Evolutionary conservation across 2,888 invertebrate genomes (phyloP).

Genomic region (Ferrisia virgata): DNA sequence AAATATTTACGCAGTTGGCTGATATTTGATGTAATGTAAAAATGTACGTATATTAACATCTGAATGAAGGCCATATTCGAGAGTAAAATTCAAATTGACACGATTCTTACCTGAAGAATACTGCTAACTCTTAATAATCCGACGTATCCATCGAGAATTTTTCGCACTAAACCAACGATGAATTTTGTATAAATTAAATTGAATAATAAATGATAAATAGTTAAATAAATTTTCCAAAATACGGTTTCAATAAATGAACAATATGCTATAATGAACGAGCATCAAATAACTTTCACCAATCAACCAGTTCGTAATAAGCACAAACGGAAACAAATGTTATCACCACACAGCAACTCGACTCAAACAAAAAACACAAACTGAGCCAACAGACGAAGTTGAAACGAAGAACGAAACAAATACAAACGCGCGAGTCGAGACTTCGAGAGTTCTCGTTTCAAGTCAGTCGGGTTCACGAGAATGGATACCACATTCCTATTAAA

Average conservation of each 20-base stretch:
- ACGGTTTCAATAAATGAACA: not conserved
- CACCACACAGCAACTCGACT: not conserved
- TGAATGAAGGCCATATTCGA: not conserved
- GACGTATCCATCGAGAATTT: not conserved
- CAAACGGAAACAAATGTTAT: not conserved
- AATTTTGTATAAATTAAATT: not conserved
- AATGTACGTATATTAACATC: not conserved
- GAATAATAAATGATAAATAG: not conserved
- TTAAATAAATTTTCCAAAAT: not conserved
- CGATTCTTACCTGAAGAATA: not conserved
- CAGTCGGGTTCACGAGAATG: no score
- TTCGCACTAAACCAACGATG: not conserved
- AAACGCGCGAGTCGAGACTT: not conserved
- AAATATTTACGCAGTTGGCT: not conserved
- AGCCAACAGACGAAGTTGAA: not conserved
- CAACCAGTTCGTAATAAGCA: slow-evolving; percentile 18
- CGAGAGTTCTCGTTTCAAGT: no score
- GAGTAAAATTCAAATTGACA: not conserved
- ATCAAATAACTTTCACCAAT: slow-evolving; percentile 15
- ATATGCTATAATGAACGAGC: not conserved
- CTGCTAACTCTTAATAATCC: not conserved
- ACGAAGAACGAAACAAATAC: not conserved
- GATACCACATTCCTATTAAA: no score
- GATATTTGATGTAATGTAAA: not conserved
- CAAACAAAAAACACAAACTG: not conserved